A percentile compares a stretch with the other conserved stretches of the same genome.
These are phyloP conservation scores for Anguilla obscura DNA, from an alignment of 2,797 vertebrate genomes.

Conservation along the genomic window DNA sequence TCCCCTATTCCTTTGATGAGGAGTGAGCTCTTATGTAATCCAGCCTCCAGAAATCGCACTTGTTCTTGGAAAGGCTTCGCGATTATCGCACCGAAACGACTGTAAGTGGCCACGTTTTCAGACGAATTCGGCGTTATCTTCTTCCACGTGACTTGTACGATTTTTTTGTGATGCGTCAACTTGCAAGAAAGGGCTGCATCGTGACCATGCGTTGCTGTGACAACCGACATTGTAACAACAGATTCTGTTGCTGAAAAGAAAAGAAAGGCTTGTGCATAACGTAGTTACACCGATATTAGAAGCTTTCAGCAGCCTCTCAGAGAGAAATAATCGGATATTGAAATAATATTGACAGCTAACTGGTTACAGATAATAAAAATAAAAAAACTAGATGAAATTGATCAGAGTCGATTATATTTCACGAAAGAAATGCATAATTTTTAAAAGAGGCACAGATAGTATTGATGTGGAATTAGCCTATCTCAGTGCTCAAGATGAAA, in stretches of 20 bases:
- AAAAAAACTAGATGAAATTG: no score
- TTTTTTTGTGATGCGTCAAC: background rate
- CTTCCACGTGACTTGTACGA: constrained; percentile 30
- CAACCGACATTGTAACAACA: background rate
- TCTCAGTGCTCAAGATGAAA: background rate
- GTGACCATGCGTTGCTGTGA: background rate
- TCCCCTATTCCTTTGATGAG: constrained; percentile 6
- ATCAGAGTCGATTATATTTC: no score
- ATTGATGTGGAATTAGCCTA: background rate
- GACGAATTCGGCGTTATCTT: background rate
- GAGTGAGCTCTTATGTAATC: background rate
- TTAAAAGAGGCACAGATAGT: background rate
- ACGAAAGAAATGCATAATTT: no score
- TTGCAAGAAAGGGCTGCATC: constrained; percentile 9
- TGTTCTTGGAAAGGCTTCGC: background rate
- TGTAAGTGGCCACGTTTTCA: constrained; percentile 24
- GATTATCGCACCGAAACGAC: constrained; percentile 5
- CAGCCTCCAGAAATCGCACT: background rate
- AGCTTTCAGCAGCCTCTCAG: no score
- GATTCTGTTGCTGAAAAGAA: background rate
- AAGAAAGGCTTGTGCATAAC: background rate
- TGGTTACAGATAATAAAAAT: no score
- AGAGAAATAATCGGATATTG: no score
- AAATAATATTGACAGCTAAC: no score
- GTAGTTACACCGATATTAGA: background rate